Base-by-base conservation (phyloP, 92 coral and sea anemone species). In the Pocillopora grandis region DNA sequence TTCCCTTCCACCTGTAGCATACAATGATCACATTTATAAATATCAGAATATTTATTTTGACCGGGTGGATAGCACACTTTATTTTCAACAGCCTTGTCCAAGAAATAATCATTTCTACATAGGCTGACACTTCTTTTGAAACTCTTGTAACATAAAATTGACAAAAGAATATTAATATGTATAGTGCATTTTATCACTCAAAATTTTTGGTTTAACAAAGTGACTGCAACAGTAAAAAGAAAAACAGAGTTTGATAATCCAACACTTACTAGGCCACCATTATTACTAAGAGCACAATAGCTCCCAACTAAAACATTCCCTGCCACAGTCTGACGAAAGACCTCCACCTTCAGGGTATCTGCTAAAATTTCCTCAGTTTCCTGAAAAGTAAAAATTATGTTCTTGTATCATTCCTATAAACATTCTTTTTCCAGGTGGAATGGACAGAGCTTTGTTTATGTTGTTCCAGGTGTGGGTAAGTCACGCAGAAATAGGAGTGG, bases 361-460 rank as follows among this genome's bases (percentile, higher is more conserved):
- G 98, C 99, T 63, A 96, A 92, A 31, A 96, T 96, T 89, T 96
- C 99, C 90, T 96, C 98, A 48, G 99, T 96, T 88, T 96, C 99
- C 99, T 96, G 85, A 31, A 68, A 66, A 13, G 59, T 15, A 73
- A 66, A 58, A 27, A 68, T 63, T 60, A 65, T 15, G 19, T 37
- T 64, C 36, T 66, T 9, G 13, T 23, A 9, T 21, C 0, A 62
- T 3, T 42, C 52, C 52, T 42, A 42, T 42, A 42, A 42, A 42
- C 8, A 7, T 42, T 7, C 52, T 76, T 58, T 37, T n/a, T 37
- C 52, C 12, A 14, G 52, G 52, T 42, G 4, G 52, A 42, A 42
- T 42, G 52, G 52, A 42, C 8, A 42, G 5, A 42, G 8, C 52
- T 42, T 42, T 42, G 52, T 42, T 42, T 42, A 42, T 42, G 8